Base-by-base conservation (phyloP, 2,113 vertebrate species). In the Quiscalus mexicanus region DNA sequence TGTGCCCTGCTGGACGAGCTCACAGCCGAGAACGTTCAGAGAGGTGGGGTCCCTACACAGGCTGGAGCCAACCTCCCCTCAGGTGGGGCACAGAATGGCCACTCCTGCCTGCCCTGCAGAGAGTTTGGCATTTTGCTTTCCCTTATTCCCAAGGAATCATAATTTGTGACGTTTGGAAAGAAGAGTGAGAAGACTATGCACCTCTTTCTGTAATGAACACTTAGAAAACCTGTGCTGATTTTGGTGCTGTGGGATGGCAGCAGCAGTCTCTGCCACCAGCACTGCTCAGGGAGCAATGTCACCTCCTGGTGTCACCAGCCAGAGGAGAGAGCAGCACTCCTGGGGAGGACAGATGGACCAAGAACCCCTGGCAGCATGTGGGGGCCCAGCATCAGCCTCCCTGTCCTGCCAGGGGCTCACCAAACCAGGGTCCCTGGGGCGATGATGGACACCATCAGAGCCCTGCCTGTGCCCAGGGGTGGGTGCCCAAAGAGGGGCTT, bases 1-100 rank as follows among this genome's bases (percentile, higher is more conserved):
- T 0, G 0, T 10, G 9, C 2, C 31, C 22, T 78, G 24, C 15
- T 59, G 25, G 42, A 41, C 20, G 47, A 47, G 15, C 5, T 60
- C 63, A 15, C 20, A 25, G 87, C 44, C 60, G 42, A 25, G 42
- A 7, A 9, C 1, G 8, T 3, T 15, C 19, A 1, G 3, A 24
- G 47, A 33, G 39, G 6, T 18, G 33, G 15, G 53, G 10, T 42
- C 58, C 52, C 71, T 25, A 3, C 49, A 15, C 23, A 59, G 62
- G 20, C 42, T 42, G 44, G 35, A 71, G 80, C 39, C 42, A 67
- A 24, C 2, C 22, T n/a, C 7, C 13, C 12, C 15, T 58, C 20
- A 5, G 22, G 20, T 5, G 20, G 50, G 55, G 35, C n/a, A 52
- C 17, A 31, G 35, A 14, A 23, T 2, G 16, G 31, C 5, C 24